phyloP scores from a whole-genome alignment of 2,888 invertebrate genomes.

The Rhaphigaster nebulosa region DNA sequence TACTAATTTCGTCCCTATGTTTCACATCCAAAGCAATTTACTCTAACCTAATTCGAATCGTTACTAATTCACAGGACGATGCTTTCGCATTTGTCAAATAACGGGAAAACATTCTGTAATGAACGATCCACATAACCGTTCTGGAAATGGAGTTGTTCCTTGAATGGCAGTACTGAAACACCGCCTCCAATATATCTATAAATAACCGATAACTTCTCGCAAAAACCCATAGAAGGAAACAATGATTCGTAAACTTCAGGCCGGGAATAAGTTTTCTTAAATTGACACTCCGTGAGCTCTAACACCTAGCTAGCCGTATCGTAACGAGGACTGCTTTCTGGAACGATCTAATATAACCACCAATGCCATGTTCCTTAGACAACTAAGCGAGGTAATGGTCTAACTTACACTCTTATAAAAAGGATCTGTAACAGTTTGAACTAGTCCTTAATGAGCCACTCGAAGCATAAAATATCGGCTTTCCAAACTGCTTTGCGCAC shows the following conservation, averaged over 20 bases:
- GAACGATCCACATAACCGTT: not conserved
- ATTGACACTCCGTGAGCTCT: not conserved
- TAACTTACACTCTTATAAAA: not conserved
- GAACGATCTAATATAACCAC: not conserved
- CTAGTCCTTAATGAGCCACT: not conserved
- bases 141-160: not conserved
- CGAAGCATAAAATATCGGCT: not conserved
- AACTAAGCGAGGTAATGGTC: not conserved
- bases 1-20: not conserved
- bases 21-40: not conserved
- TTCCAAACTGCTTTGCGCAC: not conserved
- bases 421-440: not conserved
- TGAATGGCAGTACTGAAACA: not conserved
- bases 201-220: not conserved
- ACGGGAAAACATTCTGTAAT: not conserved
- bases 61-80: not conserved
- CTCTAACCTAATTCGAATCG: not conserved
- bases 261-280: not conserved
- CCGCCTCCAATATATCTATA: not conserved
- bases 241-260: not conserved
- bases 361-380: not conserved
- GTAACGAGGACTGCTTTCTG: not conserved
- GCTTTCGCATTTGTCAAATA: not conserved
- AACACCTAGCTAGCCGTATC: not conserved
- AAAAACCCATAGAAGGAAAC: not conserved